These are phyloP conservation scores for Nasonovia ribisnigri DNA, from an alignment of 2,888 invertebrate genomes.

Conservation along the genomic window DNA sequence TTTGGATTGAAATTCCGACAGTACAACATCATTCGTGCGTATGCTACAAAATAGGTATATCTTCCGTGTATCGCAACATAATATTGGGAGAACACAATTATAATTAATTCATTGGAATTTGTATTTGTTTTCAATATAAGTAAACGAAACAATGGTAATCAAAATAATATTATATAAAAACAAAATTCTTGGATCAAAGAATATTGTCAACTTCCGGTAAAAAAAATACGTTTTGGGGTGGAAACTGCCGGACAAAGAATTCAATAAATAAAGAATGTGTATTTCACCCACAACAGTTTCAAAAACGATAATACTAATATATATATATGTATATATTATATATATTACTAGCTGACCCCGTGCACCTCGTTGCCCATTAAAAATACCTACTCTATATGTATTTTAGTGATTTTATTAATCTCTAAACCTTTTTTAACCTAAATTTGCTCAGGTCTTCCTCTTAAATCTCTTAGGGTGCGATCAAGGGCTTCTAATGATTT, in stretches of 20 bases:
- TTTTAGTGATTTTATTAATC: no score
- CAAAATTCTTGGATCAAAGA: neutral
- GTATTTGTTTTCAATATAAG: neutral
- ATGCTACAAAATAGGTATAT: neutral
- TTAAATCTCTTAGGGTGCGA: no score
- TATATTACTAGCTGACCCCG: no score
- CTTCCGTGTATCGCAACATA: neutral
- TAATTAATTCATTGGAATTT: neutral
- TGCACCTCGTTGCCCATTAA: no score
- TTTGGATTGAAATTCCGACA: conserved; percentile 10
- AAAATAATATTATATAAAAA: neutral
- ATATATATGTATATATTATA: neutral
- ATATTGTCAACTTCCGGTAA: neutral
- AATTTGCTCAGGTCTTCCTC: no score
- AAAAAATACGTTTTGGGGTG: neutral
- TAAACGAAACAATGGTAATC: neutral
- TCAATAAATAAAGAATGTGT: neutral
- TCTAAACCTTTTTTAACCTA: no score
- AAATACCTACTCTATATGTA: no score
- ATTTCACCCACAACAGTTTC: neutral
- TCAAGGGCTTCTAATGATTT: no score
- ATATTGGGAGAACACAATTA: neutral
- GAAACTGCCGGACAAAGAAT: neutral
- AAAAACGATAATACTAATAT: neutral
- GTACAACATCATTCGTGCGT: neutral